Percentiles rank a stretch among this genome's conserved stretches.
Conservation (phyloP, 2,797 vertebrate genomes). For the Chaunax sp. region DNA sequence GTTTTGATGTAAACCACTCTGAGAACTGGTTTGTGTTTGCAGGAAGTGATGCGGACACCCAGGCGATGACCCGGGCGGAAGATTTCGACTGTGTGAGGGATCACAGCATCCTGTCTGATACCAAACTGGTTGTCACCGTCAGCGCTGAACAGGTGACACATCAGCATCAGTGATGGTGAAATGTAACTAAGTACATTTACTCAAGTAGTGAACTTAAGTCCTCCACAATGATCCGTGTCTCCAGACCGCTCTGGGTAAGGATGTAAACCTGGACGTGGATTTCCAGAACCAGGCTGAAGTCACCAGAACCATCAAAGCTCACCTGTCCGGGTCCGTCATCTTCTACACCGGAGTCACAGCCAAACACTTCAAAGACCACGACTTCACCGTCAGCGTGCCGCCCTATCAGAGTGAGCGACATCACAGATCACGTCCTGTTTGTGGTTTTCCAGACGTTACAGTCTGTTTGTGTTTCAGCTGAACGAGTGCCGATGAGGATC, state of each 20-base stretch:
- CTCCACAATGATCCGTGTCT: not conserved
- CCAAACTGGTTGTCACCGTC: slow-evolving; percentile 69
- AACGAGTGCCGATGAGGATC: slow-evolving; percentile 22
- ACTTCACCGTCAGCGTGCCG: slow-evolving; percentile 19
- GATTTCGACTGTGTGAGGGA: slow-evolving; percentile 75
- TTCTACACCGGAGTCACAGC: slow-evolving; percentile 90
- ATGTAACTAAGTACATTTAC: too few relatives aligned
- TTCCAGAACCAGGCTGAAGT: slow-evolving; percentile 78
- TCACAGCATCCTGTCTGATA: not conserved
- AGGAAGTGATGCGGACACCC: slow-evolving; percentile 82
- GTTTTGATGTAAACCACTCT: not conserved
- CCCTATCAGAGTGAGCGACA: slow-evolving; percentile 48
- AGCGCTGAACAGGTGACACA: slow-evolving; percentile 36
- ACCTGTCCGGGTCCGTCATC: slow-evolving; percentile 76
- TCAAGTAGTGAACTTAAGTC: fast-evolving
- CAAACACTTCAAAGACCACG: slow-evolving; percentile 75
- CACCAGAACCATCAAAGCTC: slow-evolving; percentile 57
- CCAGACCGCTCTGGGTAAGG: slow-evolving; percentile 70
- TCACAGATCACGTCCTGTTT: not conserved
- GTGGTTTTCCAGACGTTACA: too few relatives aligned
- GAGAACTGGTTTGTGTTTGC: not conserved
- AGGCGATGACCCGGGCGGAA: slow-evolving; percentile 81
- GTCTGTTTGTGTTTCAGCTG: slow-evolving; percentile 29
- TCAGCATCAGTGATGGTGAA: too few relatives aligned
- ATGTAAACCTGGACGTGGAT: slow-evolving; percentile 82